A percentile compares a stretch with the other conserved stretches of the same genome.
Conservation (phyloP, 2,113 vertebrate genomes). For the Tupaia chinensis region DNA sequence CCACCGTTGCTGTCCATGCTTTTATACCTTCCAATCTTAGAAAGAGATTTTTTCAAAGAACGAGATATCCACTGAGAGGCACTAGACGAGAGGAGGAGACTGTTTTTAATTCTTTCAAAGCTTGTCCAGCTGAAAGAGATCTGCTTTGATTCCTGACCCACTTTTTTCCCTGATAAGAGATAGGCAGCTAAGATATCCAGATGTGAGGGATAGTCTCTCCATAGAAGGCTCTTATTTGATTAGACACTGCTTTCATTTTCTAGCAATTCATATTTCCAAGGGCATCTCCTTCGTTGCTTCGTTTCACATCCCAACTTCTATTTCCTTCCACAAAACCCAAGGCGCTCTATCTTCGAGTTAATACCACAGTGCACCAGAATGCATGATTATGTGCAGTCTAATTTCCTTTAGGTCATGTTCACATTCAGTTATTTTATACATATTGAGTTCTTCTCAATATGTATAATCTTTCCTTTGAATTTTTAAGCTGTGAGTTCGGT, state of each 20-base stretch:
- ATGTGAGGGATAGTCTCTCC: constrained; percentile 64
- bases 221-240: constrained; percentile 63
- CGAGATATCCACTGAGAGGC: neutral
- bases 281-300: constrained; percentile 64
- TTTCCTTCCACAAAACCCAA: constrained; percentile 63
- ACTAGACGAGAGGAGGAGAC: neutral
- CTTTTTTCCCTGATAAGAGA: constrained; percentile 60
- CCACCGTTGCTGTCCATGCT: too few species aligned
- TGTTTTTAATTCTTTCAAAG: constrained; percentile 49
- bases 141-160: constrained; percentile 15
- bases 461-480: constrained; percentile 52
- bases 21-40: too few species aligned
- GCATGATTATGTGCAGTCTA: constrained; percentile 60
- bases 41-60: neutral
- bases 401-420: constrained; percentile 74
- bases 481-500: constrained; percentile 69
- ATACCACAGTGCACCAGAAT: constrained; percentile 56
- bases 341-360: constrained; percentile 67
- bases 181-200: neutral
- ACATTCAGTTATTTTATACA: constrained; percentile 32
- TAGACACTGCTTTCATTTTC: constrained; percentile 75
- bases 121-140: constrained; percentile 44
- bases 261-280: constrained; percentile 63
- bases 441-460: constrained; percentile 61
- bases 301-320: constrained; percentile 59